Conservation (phyloP, 2,113 vertebrate genomes). For the Ceuthmochares aereus region DNA sequence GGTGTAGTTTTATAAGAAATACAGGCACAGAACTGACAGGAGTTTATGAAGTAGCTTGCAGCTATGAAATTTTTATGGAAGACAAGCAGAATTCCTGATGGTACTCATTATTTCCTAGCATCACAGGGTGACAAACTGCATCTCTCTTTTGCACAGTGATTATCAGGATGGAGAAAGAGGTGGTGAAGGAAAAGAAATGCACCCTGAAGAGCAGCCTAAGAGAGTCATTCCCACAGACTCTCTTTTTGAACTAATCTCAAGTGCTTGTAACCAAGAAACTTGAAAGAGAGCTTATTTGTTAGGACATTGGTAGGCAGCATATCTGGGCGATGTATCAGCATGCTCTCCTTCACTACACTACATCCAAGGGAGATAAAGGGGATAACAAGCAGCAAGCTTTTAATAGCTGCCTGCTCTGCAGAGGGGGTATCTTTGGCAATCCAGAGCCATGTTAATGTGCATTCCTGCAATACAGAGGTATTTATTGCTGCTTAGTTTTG, state of each 20-base stretch:
- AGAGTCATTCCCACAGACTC: not conserved
- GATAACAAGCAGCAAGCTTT: not conserved
- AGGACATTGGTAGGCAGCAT: not conserved
- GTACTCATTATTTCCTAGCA: constrained; percentile 10
- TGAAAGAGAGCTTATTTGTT: not conserved
- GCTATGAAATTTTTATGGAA: not conserved
- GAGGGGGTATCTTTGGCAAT: not conserved
- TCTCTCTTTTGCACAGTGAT: not conserved
- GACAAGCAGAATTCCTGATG: constrained; percentile 2
- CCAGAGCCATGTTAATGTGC: not conserved
- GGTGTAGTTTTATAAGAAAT: not conserved
- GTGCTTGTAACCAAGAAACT: not conserved
- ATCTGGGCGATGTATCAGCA: not conserved
- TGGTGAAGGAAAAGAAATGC: not conserved
- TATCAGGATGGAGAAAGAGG: not conserved
- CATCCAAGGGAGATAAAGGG: not conserved
- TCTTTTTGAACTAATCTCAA: not conserved
- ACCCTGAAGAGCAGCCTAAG: not conserved
- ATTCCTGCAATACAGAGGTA: not conserved
- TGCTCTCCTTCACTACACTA: not conserved
- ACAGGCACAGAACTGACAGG: not conserved
- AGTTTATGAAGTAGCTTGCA: constrained; percentile 3
- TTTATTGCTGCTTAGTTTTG: not conserved
- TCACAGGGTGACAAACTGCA: not conserved
- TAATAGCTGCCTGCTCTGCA: not conserved